Evolutionary conservation across 2,888 invertebrate genomes (phyloP), one percentile per base, ranked within the genome.

Genomic region (Megaustenia siamemsis): DNA sequence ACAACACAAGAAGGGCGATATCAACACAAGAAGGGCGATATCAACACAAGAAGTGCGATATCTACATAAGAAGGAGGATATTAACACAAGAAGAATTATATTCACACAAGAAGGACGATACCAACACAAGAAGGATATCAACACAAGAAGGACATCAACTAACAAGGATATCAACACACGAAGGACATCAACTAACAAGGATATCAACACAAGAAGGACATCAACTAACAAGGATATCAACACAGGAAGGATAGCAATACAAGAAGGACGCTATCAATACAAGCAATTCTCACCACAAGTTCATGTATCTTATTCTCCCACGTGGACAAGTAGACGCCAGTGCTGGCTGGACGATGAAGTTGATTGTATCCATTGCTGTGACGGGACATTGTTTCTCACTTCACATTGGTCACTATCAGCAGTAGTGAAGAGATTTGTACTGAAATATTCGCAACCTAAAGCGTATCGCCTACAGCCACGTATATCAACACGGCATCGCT

Each of bases 301-400:
- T 92, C 92, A 73, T 92, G 90, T 24, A 92, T 86, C 84, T 90
- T 90, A 24, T 88, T 87, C 80, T 92, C 92, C 91, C 91, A 92
- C 69, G 90, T 82, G 18, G 91, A 89, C 77, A 89, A 86, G 82
- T 90, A 92, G n/a, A 90, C 88, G 10, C 90, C 90, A 4, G 91
- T 90, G 87, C 91, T 92, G 40, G 91, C 91, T 1, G 92, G 92
- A 3, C 92, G 88, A 28, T 73, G 79, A 1, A 75, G 28, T 1
- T 73, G 60, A 28, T n/a, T 77, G 69, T 53, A 45, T 28, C 76
- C 69, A 60, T 80, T 66, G 32, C 71, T 49, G 78, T 83, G n/a
- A n/a, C 83, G 83, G 12, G 86, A 86, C 86, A 86, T 86, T 35
- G 49, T 76, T 40, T 12, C 2, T 28, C 4, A 1, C 6, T 60